Evolutionary conservation across 2,113 vertebrate genomes (phyloP).

Genomic region (Pavo muticus): DNA sequence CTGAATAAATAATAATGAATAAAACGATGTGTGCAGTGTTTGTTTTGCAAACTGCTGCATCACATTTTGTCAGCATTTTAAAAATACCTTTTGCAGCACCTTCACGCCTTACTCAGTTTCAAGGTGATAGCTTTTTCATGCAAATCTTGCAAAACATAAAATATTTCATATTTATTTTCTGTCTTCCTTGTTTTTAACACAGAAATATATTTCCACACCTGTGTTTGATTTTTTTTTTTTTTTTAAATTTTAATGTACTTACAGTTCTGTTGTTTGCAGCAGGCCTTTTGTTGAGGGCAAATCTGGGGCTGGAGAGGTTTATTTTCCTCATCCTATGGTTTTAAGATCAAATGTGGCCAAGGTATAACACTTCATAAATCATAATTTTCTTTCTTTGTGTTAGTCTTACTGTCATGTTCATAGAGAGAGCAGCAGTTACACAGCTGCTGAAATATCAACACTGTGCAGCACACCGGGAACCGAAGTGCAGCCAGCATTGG

Average conservation of each 20-base stretch:
- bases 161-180: not conserved
- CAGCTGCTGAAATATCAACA: not conserved
- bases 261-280: not conserved
- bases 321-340: not conserved
- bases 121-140: not conserved
- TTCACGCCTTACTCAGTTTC: not conserved
- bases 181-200: not conserved
- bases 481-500: not conserved
- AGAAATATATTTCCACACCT: not conserved
- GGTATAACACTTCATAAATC: not conserved
- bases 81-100: not conserved
- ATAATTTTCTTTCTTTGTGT: not conserved
- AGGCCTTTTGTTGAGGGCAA: not conserved
- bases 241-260: not conserved
- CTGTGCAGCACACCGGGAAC: not conserved
- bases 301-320: not conserved
- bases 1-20: constrained; percentile 11
- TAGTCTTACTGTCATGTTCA: not conserved
- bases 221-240: not conserved
- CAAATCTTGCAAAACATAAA: not conserved
- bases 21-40: not conserved
- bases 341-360: not conserved
- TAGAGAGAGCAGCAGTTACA: not conserved
- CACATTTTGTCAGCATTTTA: constrained; percentile 26
- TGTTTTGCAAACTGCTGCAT: constrained; percentile 24